Evolutionary conservation across 2,797 vertebrate genomes (phyloP), one percentile per base, ranked within the genome.

Genomic region (Sphaeramia orbicularis): DNA sequence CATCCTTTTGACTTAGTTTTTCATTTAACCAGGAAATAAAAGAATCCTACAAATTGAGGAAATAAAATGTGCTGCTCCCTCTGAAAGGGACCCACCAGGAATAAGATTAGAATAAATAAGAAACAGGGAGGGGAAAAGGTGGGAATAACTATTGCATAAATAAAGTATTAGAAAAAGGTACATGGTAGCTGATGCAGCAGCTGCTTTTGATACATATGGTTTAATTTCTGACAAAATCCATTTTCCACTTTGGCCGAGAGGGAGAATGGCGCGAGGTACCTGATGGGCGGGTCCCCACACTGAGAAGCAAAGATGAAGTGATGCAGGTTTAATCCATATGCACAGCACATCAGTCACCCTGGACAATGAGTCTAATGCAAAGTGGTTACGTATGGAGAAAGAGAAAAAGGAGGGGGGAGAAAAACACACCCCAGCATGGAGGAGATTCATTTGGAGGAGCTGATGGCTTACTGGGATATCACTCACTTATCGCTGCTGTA

Each of bases 131-230:
- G 38, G 8, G 73, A n/a, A 14, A 10, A 64, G 42, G 38, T 40
- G 53, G 65, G 65, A 74, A 78, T 72, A 74, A 84, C 49, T n/a
- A 18, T 74, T 62, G 56, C 41, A 78, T 81, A 78, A 81, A 88
- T 89, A 86, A 90, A 73, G 57, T 42, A 76, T 49, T 65, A 81
- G 73, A 70, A 83, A n/a, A 87, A 56, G 70, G 67, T 71, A 67
- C 15, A 64, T 19, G 55, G 74, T 14, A 77, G 86, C 83, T 88
- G 76, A 83, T 65, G 40, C 84, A 73, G 88, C 82, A 85, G 83
- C 83, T 71, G 73, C 69, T 30, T 65, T 76, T 16, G 1, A 71
- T 76, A 73, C 77, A 78, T 76, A 58, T 15, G 72, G 68, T 81
- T 80, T 84, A 53, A 80, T 87, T 83, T 77, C 71, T 64, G 66